These are phyloP conservation scores for Bolinopsis microptera DNA, from an alignment of 37 sponge, comb jelly and placozoan genomes.

Conservation along the genomic window DNA sequence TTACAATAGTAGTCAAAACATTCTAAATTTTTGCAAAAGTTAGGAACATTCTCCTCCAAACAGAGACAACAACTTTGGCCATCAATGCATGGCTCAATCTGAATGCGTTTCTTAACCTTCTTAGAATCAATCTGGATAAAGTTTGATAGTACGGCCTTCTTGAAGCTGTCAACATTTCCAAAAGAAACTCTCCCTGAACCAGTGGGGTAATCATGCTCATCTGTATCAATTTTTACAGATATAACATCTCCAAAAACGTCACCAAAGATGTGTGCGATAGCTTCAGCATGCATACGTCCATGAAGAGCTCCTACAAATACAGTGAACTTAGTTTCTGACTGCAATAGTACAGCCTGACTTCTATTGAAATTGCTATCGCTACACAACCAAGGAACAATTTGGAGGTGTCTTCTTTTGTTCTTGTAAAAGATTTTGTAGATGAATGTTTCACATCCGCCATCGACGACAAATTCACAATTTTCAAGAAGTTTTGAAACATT, in stretches of 20 bases:
- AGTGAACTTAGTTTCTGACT: constrained; percentile 84
- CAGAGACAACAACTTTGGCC: constrained; percentile 16
- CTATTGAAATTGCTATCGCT: not conserved
- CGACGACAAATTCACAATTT: not conserved
- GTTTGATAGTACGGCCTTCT: constrained; percentile 92
- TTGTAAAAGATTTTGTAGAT: not conserved
- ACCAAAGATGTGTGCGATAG: constrained; percentile 89
- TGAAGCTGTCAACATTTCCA: constrained; percentile 83
- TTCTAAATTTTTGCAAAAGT: not conserved
- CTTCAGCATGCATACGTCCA: constrained; percentile 94
- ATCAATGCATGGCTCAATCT: constrained; percentile 61
- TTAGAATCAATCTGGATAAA: constrained; percentile 87
- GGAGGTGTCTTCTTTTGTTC: not conserved
- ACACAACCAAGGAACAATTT: not conserved
- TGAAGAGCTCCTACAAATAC: constrained; percentile 99
- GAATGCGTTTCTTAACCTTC: constrained; percentile 39
- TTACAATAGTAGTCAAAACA: constrained; percentile 59
- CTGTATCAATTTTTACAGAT: constrained; percentile 95
- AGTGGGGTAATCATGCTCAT: constrained; percentile 95
- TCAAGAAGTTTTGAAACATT: not conserved
- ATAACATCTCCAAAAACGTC: constrained; percentile 97
- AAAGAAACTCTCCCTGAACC: constrained; percentile 95
- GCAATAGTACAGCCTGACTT: not conserved
- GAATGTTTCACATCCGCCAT: constrained; percentile 55
- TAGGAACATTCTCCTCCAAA: constrained; percentile 40